Conservation (phyloP, 2,888 invertebrate genomes). For the Drosophila infuscata region DNA sequence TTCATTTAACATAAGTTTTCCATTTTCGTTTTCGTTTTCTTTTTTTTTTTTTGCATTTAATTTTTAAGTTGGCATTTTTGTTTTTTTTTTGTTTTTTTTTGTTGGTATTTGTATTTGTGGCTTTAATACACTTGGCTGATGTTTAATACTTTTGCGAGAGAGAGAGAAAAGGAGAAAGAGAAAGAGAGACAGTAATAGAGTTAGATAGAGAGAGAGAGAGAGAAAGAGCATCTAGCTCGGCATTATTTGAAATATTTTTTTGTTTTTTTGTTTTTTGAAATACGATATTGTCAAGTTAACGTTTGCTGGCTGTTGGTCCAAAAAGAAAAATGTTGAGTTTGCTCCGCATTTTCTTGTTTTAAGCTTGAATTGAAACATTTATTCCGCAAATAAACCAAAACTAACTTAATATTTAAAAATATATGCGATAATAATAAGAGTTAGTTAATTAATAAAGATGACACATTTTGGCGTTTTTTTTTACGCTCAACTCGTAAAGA, state of each 20-base stretch:
- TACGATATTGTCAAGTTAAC: conserved; percentile 55
- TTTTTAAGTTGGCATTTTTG: conserved; percentile 23
- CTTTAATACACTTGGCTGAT: conserved; percentile 54
- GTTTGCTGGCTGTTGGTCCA: conserved; percentile 37
- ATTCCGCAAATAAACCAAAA: conserved; percentile 33
- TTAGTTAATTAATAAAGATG: conserved; percentile 26
- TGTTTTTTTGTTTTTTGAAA: not conserved
- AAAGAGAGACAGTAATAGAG: not conserved
- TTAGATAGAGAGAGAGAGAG: conserved; percentile 18
- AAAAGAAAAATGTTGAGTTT: conserved; percentile 10
- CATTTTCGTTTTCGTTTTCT: not conserved
- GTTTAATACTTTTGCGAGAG: conserved; percentile 61
- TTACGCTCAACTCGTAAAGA: conserved; percentile 20
- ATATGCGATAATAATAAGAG: not conserved
- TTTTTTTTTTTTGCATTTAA: conserved; percentile 18
- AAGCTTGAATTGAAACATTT: conserved; percentile 19
- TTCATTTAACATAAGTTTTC: conserved; percentile 52
- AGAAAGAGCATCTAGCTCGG: conserved; percentile 40
- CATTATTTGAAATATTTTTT: conserved; percentile 17
- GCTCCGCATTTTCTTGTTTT: not conserved
- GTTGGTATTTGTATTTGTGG: conserved; percentile 37
- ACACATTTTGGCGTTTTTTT: conserved; percentile 24
- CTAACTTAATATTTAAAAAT: not conserved
- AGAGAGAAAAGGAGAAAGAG: conserved; percentile 3
- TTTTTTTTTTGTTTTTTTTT: conserved; percentile 1